Percentiles rank a stretch among this genome's conserved stretches.
These are phyloP conservation scores for Drosophila neonasuta DNA, from an alignment of 2,888 invertebrate genomes.

Conservation along the genomic window DNA sequence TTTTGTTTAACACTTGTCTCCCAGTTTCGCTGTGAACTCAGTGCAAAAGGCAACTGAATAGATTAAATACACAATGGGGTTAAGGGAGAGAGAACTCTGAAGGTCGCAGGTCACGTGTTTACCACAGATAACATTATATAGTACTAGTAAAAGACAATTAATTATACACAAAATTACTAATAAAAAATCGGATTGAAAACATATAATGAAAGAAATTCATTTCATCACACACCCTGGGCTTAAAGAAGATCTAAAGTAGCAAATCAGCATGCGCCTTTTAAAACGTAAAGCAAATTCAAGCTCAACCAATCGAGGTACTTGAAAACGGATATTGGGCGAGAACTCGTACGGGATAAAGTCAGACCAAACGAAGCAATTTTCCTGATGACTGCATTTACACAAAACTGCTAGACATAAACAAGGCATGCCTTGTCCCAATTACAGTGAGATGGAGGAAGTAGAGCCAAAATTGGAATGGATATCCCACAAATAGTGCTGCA, in stretches of 20 bases:
- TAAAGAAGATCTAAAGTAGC: slow-evolving; percentile 12
- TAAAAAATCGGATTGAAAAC: slow-evolving; percentile 55
- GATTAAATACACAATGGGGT: slow-evolving; percentile 7
- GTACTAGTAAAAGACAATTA: not conserved
- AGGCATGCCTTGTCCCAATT: slow-evolving; percentile 13
- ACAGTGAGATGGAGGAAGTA: slow-evolving; percentile 13
- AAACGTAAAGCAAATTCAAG: slow-evolving; percentile 24
- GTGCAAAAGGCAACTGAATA: slow-evolving; percentile 5
- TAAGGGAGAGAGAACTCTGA: not conserved
- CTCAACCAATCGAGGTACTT: slow-evolving; percentile 25
- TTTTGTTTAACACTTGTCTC: slow-evolving; percentile 18
- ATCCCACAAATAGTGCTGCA: slow-evolving; percentile 10
- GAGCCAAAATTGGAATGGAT: slow-evolving; percentile 10
- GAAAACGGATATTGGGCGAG: slow-evolving; percentile 32
- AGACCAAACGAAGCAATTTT: slow-evolving; percentile 64
- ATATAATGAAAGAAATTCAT: slow-evolving; percentile 47
- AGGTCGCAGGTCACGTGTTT: not conserved
- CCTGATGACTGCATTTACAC: slow-evolving; percentile 59
- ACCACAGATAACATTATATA: not conserved
- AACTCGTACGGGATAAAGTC: slow-evolving; percentile 20
- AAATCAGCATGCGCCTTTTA: slow-evolving; percentile 36
- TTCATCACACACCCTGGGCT: slow-evolving; percentile 17
- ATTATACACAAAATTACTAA: slow-evolving; percentile 1
- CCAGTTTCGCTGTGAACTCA: slow-evolving; percentile 8
- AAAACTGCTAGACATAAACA: slow-evolving; percentile 44